Base-by-base conservation (phyloP, 2,888 invertebrate species). In the Antitype chi region DNA sequence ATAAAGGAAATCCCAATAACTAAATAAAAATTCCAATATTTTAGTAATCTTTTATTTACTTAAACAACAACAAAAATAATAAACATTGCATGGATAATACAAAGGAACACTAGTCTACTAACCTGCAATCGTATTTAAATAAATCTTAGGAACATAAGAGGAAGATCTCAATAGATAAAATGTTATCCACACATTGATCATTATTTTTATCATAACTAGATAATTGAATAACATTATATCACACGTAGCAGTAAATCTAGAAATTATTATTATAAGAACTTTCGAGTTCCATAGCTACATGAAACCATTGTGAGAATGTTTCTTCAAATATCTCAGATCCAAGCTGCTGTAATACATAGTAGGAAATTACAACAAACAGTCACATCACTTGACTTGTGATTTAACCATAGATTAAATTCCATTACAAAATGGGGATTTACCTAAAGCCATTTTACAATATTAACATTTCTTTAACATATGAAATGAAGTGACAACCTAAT, bases 141-240 rank as follows among this genome's bases (percentile, higher is more conserved):
- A 77, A 72, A 87, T 87, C 82, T 79, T 87, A 88, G 84, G 88
- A 89, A 89, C 88, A 79, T 81, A 84, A 38, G 60, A 79, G 80
- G 76, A 89, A 87, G 78, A 86, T 82, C 74, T 78, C 74, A 76
- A 74, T 74, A 69, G 67, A 86, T 77, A 76, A 73, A 76, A 66
- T 68, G 72, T 72, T 77, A 72, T 74, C 82, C 85, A 83, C 69
- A 82, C 87, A 87, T 75, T 83, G 80, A 70, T 80, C 73, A 86
- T 84, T 81, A 80, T 84, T 87, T 81, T 69, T 47, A 81, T 81
- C 73, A 67, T 83, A 76, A 81, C 83, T 85, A 87, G 52, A 72
- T 81, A 84, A 84, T 85, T 87, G 78, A 87, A 87, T 88, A 86
- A 84, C 78, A 82, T 84, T 88, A 89, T 89, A 88, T 89, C 89